Evolutionary conservation across 1,140 invertebrate genomes (phyloP), one percentile per base, ranked within the genome.

Genomic region (Linepithema humile): DNA sequence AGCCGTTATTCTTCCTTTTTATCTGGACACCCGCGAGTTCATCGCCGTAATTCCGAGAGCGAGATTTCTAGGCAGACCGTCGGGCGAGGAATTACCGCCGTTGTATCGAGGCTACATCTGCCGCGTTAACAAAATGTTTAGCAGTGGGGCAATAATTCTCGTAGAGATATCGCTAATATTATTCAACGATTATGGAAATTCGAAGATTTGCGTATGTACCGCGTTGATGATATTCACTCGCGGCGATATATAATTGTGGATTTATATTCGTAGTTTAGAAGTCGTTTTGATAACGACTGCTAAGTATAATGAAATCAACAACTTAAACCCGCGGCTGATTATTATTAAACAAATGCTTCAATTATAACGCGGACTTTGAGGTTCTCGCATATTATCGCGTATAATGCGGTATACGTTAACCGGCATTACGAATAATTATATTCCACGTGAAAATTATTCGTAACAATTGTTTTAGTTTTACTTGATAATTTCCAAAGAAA

Each of bases 111-210:
- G 64, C 26, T 53, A 53, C 74, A 78, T 78, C 35, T 55, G 62
- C 35, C 35, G 32, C 75, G 62, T 78, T 78, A 78, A 78, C 75
- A 78, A 78, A 78, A 78, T 78, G 74, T 78, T 78, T 67, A 67
- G 48, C 62, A 29, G 57, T 26, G 74, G 9, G 23, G 35, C 35
- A 65, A 78, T 78, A 78, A 67, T 78, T 62, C 75, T 38, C 23
- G n/a, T 40, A n/a, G 75, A 78, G 74, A 78, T 78, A 78, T 38
- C 75, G 32, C 35, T 69, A 69, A 67, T 53, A 69, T 78, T 78
- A 69, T 78, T 67, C 75, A 53, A 78, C 62, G 35, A 69, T 78
- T 78, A 78, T 78, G 75, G 35, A 78, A 53, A 69, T 78, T 78
- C 35, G 53, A 67, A 78, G 62, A 15, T 78, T 35, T 53, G 45